phyloP scores from a whole-genome alignment of 2,797 vertebrate species.

The Silurus lanzhouensis region DNA sequence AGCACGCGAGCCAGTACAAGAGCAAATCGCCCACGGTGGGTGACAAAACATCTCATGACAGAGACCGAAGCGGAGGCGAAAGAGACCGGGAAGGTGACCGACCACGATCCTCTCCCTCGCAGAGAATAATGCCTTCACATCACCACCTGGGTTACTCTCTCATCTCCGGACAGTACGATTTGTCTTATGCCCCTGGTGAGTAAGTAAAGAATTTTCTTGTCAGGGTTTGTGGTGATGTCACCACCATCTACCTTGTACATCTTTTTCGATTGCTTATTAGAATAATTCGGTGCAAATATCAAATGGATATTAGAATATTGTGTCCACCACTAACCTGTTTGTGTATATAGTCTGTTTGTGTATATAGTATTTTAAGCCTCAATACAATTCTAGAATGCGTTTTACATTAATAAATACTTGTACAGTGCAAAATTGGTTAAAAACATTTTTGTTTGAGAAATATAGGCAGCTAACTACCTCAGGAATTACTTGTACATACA shows the following conservation, averaged over 20 bases:
- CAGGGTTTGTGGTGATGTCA: background rate
- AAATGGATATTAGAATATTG: background rate
- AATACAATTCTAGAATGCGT: too few species aligned
- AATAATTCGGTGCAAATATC: background rate
- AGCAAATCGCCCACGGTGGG: slow-evolving; percentile 97
- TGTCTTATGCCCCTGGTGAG: slow-evolving; percentile 95
- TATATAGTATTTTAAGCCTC: too few species aligned
- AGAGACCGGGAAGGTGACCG: slow-evolving; percentile 79
- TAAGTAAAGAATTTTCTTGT: slow-evolving; percentile 5
- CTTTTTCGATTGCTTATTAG: background rate
- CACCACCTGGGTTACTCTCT: slow-evolving; percentile 94
- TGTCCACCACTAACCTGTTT: background rate
- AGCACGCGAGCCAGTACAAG: slow-evolving; percentile 96
- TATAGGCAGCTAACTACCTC: too few species aligned
- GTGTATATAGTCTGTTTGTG: too few species aligned
- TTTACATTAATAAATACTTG: too few species aligned
- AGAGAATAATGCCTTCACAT: slow-evolving; percentile 94
- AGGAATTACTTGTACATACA: too few species aligned
- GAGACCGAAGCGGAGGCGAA: slow-evolving; percentile 75
- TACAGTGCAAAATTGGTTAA: too few species aligned
- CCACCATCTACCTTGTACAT: background rate
- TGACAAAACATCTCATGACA: slow-evolving; percentile 89
- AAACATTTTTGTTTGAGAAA: too few species aligned
- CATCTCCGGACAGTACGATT: slow-evolving; percentile 94
- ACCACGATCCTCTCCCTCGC: slow-evolving; percentile 93